These are phyloP conservation scores for Macrotrachela quadricornifera DNA, from an alignment of 1,140 invertebrate species.

Conservation along the genomic window DNA sequence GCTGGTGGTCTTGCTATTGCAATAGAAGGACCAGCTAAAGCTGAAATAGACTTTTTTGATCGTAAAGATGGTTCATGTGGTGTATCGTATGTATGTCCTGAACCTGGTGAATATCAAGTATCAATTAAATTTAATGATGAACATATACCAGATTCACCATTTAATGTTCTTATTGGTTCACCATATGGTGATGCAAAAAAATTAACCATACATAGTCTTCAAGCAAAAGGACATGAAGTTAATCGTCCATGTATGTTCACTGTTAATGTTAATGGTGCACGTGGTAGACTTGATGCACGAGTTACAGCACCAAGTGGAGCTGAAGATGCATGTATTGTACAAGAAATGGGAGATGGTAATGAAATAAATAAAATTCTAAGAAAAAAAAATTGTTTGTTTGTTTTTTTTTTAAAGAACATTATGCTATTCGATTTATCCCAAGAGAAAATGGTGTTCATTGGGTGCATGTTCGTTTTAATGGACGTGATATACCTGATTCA, in stretches of 20 bases:
- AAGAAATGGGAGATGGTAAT: slow-evolving; percentile 52
- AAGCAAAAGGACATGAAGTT: slow-evolving; percentile 47
- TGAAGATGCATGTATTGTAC: slow-evolving; percentile 85
- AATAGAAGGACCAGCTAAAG: slow-evolving; percentile 86
- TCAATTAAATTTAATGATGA: slow-evolving; percentile 93
- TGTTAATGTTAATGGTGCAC: slow-evolving; percentile 76
- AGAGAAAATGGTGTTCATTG: slow-evolving; percentile 82
- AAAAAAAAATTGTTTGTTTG: no score
- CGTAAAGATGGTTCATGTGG: slow-evolving; percentile 75
- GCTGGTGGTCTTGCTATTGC: slow-evolving; percentile 81
- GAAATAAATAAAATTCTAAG: no score
- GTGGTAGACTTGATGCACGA: slow-evolving; percentile 63
- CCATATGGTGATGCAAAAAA: slow-evolving; percentile 78
- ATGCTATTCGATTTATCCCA: slow-evolving; percentile 73
- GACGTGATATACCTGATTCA: slow-evolving; percentile 77
- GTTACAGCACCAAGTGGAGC: slow-evolving; percentile 62
- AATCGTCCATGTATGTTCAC: slow-evolving; percentile 71
- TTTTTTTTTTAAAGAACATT: slow-evolving; percentile 21
- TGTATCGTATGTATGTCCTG: slow-evolving; percentile 66
- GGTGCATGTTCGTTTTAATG: slow-evolving; percentile 79
- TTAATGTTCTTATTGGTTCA: slow-evolving; percentile 76
- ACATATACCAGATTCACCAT: slow-evolving; percentile 90
- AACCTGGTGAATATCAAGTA: slow-evolving; percentile 85
- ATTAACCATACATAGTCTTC: slow-evolving; percentile 43
- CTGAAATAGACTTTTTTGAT: slow-evolving; percentile 74